phyloP scores from a whole-genome alignment of 2,797 vertebrate species.

The Typhlichthys subterraneus region DNA sequence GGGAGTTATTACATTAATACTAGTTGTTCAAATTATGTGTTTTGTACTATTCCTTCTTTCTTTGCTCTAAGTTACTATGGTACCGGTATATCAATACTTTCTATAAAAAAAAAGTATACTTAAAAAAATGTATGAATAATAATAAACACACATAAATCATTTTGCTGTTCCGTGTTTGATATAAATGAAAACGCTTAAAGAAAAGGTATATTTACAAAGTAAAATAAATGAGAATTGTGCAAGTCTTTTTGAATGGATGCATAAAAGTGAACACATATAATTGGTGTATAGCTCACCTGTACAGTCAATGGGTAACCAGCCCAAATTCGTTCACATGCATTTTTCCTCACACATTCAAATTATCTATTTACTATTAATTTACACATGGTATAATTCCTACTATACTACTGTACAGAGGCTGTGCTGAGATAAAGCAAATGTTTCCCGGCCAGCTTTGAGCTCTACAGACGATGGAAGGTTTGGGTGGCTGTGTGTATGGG shows the following conservation, averaged over 20 bases:
- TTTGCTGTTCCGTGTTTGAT: constrained; percentile 1
- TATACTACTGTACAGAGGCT: constrained; percentile 68
- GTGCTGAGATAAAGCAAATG: constrained; percentile 68
- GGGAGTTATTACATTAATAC: not conserved
- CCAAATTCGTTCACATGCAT: constrained; percentile 63
- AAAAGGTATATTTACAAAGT: constrained; percentile 64
- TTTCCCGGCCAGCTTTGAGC: constrained; percentile 46
- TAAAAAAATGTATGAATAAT: constrained; percentile 21
- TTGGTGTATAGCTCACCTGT: constrained; percentile 57
- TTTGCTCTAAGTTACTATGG: constrained; percentile 25
- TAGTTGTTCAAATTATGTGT: constrained; percentile 29
- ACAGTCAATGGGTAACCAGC: constrained; percentile 72
- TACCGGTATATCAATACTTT: constrained; percentile 13
- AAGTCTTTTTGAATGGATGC: constrained; percentile 54
- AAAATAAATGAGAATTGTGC: constrained; percentile 49
- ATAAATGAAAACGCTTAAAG: no score
- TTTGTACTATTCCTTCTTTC: not conserved
- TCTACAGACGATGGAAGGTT: constrained; percentile 30
- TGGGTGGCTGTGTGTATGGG: not conserved
- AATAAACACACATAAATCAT: constrained; percentile 29
- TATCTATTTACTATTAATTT: constrained; percentile 68
- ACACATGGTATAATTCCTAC: constrained; percentile 55
- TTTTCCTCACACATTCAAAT: constrained; percentile 60
- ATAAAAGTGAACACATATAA: constrained; percentile 63
- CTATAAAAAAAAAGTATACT: constrained; percentile 18